Evolutionary conservation across 2,113 vertebrate genomes (phyloP), one percentile per base, ranked within the genome.

Genomic region (Sinocyclocheilus anophthalmus): DNA sequence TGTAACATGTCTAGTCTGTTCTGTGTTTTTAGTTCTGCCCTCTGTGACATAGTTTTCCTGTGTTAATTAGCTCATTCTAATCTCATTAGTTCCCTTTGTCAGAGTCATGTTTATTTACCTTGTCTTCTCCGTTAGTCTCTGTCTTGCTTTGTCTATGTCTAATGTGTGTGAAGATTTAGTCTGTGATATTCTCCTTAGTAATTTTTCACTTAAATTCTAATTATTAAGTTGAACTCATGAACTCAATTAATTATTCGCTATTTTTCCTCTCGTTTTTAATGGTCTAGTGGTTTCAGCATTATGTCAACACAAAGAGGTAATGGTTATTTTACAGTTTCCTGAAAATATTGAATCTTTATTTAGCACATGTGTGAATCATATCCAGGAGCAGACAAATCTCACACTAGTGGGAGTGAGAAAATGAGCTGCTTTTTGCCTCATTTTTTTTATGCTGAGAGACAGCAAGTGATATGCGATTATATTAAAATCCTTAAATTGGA

Each of bases 281-380:
- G 53, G 42, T 53, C 42, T 76, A 1, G 30, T 69, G 18, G 70
- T 42, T 73, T 42, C 70, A 12, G 50, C 18, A 6, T 55, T 20
- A 30, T 20, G 5, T 57, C 10, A 78, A 55, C 24, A 69, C 12
- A 70, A 69, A 13, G 7, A 24, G 33, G 8, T 50, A 53, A 18
- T 5, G 1, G 24, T 84, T 48, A 76, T 84, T 45, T 76, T 2
- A 30, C 0, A 1, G 30, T 59, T 78, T 75, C 16, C 10, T 78
- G 8, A 33, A 20, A 70, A 65, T 53, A 57, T 39, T 3, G 42
- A 5, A 57, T 79, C 48, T 48, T 55, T 70, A 37, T 78, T 85
- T 53, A 70, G 48, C 63, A 26, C 33, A 72, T 70, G 22, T 13
- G n/a, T 80, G 76, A 85, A 18, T 85, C 84, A 85, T 85, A 59